Base-by-base conservation (phyloP, 2,888 invertebrate genomes). In the Ischnura elegans region DNA sequence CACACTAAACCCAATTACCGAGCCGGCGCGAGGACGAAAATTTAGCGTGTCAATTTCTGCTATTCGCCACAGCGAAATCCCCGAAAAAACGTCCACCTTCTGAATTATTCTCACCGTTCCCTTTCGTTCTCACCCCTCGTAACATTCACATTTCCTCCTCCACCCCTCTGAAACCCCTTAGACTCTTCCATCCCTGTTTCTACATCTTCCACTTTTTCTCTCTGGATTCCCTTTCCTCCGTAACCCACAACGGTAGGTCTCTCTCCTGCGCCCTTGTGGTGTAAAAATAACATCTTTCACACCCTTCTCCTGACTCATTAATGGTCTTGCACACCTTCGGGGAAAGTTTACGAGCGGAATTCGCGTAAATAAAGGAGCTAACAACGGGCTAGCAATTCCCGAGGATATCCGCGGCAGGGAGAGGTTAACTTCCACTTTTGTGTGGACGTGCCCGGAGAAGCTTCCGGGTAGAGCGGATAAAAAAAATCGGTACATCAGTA, bases 41-140 rank as follows among this genome's bases (percentile, higher is more conserved):
- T 76, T 76, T 76, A 76, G 76, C 76, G 76, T 10, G 76, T 76
- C 76, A 76, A 36, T 36, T 36, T 76, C 76, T 76, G 76, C 16
- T 76, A 76, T n/a, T 76, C 36, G 76, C 36, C 76, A 2, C 76
- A 29, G 29, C 76, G 29, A 76, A 36, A 76, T 36, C 76, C 76
- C 76, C 61, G 8, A n/a, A n/a, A n/a, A n/a, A 25, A 29, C 76
- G 16, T 36, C 13, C 76, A 76, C 36, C 76, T 36, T 29, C 36
- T 76, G 36, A 76, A 76, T 76, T 76, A 76, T 76, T 76, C 76
- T 76, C 36, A 76, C 76, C 76, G 76, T 76, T 76, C 76, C 16
- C 5, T 4, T 76, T 76, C 36, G 76, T 25, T 13, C 29, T 51
- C 51, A 36, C 36, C 13, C 36, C 76, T 61, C 3, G 2, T 36